Percentiles rank a stretch among this genome's conserved stretches.
phyloP scores from a whole-genome alignment of 2,888 invertebrate species.

The Luperina testacea region DNA sequence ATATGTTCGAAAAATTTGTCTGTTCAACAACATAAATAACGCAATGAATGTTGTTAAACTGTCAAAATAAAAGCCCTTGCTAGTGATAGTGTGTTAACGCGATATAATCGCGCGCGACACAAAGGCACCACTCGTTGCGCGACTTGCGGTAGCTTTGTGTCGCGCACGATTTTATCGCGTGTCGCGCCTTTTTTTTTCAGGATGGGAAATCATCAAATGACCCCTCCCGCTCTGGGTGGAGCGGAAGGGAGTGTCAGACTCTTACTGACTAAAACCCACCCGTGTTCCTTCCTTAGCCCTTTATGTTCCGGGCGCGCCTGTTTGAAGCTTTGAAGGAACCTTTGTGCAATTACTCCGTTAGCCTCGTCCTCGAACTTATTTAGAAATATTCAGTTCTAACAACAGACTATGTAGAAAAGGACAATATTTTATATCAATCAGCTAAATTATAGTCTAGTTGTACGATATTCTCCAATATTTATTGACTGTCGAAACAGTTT shows the following conservation, averaged over 20 bases:
- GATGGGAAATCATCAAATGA: too few species aligned
- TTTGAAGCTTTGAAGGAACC: too few species aligned
- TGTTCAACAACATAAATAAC: not conserved
- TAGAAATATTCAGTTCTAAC: slow-evolving; percentile 37
- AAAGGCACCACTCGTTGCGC: too few species aligned
- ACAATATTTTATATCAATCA: slow-evolving; percentile 37
- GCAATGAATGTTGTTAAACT: not conserved
- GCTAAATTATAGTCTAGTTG: slow-evolving; percentile 26
- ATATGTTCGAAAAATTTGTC: not conserved
- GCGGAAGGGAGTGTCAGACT: too few species aligned
- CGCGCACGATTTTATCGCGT: too few species aligned
- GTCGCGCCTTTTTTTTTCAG: too few species aligned
- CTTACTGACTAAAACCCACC: too few species aligned
- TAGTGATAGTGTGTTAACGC: not conserved
- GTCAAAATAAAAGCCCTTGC: not conserved
- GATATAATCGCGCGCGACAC: too few species aligned
- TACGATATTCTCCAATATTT: slow-evolving; percentile 32
- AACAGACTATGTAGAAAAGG: slow-evolving; percentile 26
- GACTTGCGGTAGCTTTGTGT: too few species aligned
- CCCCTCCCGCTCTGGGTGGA: too few species aligned
- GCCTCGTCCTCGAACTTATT: slow-evolving; percentile 54
- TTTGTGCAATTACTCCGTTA: not conserved
- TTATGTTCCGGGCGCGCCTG: too few species aligned
- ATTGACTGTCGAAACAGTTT: slow-evolving; percentile 44
- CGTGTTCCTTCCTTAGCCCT: too few species aligned